Evolutionary conservation across 2,888 invertebrate genomes (phyloP).

Genomic region (Synanthedon andrenaeformis): DNA sequence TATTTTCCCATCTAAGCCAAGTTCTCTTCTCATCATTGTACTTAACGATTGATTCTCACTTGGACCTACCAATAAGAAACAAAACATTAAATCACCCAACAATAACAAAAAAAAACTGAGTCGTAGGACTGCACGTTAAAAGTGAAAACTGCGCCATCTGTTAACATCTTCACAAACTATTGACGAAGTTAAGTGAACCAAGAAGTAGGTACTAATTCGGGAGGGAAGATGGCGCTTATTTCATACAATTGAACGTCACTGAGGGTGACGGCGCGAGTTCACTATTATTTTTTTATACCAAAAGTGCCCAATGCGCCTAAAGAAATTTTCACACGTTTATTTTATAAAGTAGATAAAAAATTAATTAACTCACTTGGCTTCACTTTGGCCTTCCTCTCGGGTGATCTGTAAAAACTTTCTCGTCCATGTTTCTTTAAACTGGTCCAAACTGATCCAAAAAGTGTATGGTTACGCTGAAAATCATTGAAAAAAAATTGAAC

Average conservation of each 20-base stretch:
- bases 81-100: background rate
- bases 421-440: constrained; percentile 83
- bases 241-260: too few species aligned
- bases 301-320: too few species aligned
- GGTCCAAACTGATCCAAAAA: constrained; percentile 96
- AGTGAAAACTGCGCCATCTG: too few species aligned
- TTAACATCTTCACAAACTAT: too few species aligned
- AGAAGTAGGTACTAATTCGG: too few species aligned
- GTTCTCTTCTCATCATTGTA: constrained; percentile 60
- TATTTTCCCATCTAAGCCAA: constrained; percentile 59
- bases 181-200: too few species aligned
- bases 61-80: constrained; percentile 18
- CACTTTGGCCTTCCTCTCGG: constrained; percentile 12
- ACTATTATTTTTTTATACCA: too few species aligned
- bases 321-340: too few species aligned
- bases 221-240: too few species aligned
- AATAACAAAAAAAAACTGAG: background rate
- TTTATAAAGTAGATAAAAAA: background rate
- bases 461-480: constrained; percentile 90
- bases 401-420: constrained; percentile 42
- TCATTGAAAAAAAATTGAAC: background rate
- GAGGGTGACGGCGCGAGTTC: too few species aligned
- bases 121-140: too few species aligned
- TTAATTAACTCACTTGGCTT: constrained; percentile 3
- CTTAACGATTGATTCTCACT: constrained; percentile 38